Conservation (phyloP, 1,140 invertebrate genomes). For the Lucilia sericata region DNA sequence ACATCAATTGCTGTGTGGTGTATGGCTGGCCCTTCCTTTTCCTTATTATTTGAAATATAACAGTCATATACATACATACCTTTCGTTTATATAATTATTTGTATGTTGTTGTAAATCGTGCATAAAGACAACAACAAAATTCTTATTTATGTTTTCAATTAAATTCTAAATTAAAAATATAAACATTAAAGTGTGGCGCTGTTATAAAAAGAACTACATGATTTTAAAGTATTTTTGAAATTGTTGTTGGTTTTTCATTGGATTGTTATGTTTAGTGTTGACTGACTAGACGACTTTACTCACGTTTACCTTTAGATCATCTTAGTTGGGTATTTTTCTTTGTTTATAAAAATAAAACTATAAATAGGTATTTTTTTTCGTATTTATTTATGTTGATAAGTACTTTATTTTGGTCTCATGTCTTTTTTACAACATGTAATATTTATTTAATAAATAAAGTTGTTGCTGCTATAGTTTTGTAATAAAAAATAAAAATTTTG, state of each 20-base stretch:
- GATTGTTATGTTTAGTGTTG: neutral
- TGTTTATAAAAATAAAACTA: neutral
- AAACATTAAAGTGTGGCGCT: neutral
- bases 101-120: no score
- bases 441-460: no score
- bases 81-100: no score
- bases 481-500: no score
- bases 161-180: conserved; percentile 4
- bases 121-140: neutral
- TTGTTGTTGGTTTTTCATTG: no score
- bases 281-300: neutral
- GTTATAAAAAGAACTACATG: neutral
- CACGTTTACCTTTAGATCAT: neutral
- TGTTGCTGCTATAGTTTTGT: no score
- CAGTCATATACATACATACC: no score
- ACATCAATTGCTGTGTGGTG: neutral
- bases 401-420: neutral
- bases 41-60: no score
- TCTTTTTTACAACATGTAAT: no score
- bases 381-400: no score
- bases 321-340: no score
- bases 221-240: neutral
- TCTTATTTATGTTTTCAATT: neutral
- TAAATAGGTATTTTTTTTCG: neutral
- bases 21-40: neutral